Conservation (phyloP, 2,888 invertebrate genomes). For the Desoria tigrina region DNA sequence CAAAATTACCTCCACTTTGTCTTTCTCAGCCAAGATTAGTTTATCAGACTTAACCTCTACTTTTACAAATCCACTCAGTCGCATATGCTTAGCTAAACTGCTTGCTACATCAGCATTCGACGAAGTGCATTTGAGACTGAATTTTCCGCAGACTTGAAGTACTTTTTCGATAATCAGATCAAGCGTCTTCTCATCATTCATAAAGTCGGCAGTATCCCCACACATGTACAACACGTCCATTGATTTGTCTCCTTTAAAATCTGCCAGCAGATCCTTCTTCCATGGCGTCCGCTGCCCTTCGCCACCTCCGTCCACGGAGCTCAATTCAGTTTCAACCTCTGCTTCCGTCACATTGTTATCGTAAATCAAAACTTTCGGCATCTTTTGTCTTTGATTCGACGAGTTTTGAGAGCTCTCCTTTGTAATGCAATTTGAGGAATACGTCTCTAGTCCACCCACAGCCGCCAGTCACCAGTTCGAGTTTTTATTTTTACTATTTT, state of each 20-base stretch:
- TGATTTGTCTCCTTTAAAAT: constrained; percentile 23
- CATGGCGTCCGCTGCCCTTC: no score
- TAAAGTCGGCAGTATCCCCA: constrained; percentile 21
- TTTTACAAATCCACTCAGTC: constrained; percentile 32
- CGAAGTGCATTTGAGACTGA: constrained; percentile 19
- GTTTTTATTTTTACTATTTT: no score
- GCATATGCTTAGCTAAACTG: constrained; percentile 26
- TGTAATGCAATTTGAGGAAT: background rate
- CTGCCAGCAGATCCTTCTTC: no score
- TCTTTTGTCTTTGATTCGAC: background rate
- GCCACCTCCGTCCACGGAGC: background rate
- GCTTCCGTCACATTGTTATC: constrained; percentile 4
- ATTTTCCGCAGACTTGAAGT: constrained; percentile 31
- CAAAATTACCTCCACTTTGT: no score
- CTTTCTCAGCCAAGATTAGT: no score
- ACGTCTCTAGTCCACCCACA: no score
- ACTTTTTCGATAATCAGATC: constrained; percentile 36
- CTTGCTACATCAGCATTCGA: constrained; percentile 14
- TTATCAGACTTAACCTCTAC: no score
- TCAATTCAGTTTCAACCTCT: background rate
- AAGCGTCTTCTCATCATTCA: constrained; percentile 19
- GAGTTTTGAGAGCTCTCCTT: no score
- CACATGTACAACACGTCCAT: constrained; percentile 22
- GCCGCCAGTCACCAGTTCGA: no score
- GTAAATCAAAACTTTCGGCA: background rate